A percentile compares a stretch with the other conserved stretches of the same genome.
These are phyloP conservation scores for Brachyhypopomus occidentalis DNA, from an alignment of 2,113 vertebrate genomes.

Conservation along the genomic window DNA sequence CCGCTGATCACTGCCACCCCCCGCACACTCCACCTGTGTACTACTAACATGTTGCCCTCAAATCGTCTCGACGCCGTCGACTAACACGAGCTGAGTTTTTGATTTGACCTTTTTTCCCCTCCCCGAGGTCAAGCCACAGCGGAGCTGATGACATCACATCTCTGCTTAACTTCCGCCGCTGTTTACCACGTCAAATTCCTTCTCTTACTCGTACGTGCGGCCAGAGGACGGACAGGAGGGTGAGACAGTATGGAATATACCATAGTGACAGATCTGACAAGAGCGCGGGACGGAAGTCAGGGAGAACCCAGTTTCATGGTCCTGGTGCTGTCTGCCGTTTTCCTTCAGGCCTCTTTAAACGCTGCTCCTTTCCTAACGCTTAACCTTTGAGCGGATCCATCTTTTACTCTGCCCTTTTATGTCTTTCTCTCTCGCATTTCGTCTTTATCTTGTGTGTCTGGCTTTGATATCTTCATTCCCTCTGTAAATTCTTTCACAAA, in stretches of 20 bases:
- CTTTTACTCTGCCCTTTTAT: conserved; percentile 7
- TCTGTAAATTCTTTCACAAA: conserved; percentile 28
- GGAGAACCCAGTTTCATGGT: not conserved
- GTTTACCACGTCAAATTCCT: not conserved
- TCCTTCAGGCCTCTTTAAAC: conserved; percentile 22
- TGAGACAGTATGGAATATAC: conserved; percentile 62
- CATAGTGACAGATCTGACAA: conserved; percentile 34
- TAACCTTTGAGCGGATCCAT: not conserved
- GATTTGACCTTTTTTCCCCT: not conserved
- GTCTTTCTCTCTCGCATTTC: not conserved
- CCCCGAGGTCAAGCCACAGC: not conserved
- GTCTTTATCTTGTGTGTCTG: conserved; percentile 11
- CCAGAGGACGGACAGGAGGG: conserved; percentile 50
- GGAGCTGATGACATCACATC: not conserved
- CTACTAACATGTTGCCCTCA: not conserved
- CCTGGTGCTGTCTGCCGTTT: not conserved
- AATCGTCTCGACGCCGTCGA: not conserved
- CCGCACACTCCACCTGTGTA: conserved; percentile 15
- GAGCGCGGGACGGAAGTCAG: not conserved
- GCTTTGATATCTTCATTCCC: conserved; percentile 23
- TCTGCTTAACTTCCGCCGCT: not conserved
- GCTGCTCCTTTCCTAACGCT: not conserved
- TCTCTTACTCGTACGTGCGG: conserved; percentile 6
- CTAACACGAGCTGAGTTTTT: conserved; percentile 22
- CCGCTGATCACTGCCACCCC: conserved; percentile 71